Conservation (phyloP, 2,113 vertebrate species). For the Ciconia boyciana region DNA sequence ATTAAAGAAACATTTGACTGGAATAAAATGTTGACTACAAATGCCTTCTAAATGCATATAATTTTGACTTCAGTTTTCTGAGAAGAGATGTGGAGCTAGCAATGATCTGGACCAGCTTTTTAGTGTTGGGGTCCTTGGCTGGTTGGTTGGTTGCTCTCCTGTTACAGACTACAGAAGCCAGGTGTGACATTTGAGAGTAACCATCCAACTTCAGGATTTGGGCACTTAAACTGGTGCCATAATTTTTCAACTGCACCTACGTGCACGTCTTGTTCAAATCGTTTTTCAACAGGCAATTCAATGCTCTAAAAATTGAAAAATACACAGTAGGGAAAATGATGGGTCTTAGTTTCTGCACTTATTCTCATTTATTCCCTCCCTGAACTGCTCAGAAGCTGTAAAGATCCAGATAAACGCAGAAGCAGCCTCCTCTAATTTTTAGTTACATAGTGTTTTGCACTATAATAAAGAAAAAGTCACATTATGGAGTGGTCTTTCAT, state of each 20-base stretch:
- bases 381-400: background rate
- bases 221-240: background rate
- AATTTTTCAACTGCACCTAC: background rate
- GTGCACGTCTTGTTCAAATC: background rate
- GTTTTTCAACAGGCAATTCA: background rate
- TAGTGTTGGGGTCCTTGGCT: background rate
- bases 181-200: background rate
- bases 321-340: background rate
- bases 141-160: background rate
- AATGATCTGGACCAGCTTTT: background rate
- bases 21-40: background rate
- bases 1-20: background rate
- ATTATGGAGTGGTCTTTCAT: background rate
- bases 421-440: background rate
- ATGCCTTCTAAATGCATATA: background rate
- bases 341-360: background rate
- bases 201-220: background rate
- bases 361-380: background rate
- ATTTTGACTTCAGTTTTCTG: background rate
- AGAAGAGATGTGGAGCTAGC: background rate
- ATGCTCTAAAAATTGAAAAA: background rate
- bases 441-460: background rate
- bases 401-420: background rate
- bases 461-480: background rate
- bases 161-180: background rate